Base-by-base conservation (phyloP, 1,140 invertebrate species). In the Sycobia sp. region DNA sequence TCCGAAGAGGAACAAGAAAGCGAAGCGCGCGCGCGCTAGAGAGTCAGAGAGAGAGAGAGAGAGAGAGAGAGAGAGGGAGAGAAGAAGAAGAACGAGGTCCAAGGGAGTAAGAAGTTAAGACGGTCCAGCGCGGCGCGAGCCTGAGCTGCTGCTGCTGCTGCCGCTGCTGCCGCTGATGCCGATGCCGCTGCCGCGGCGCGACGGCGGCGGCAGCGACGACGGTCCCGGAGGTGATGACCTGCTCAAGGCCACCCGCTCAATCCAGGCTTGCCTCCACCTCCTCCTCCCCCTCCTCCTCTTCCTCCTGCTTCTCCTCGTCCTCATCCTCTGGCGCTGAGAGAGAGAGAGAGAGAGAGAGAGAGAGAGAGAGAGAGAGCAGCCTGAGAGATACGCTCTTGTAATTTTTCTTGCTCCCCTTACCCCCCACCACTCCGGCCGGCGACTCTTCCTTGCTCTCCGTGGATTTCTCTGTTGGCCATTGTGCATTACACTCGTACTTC, bases 241-340 rank as follows among this genome's bases (percentile, higher is more conserved):
- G 77, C 75, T 79, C 77, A 79, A 79, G 77, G 76, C 77, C 77
- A 79, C 74, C 75, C 75, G 73, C 77, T 77, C 71, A 72, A 73
- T 32, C 29, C 29, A 55, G 62, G 36, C 47, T 65, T 62, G 39
- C 20, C 49, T 11, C 4, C 22, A 50, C 20, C 32, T 51, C 57
- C n/a, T 7, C 27, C 38, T 64, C n/a, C 13, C 27, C 38, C 22
- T 20, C 27, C 53, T 29, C 36, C 27, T n/a, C 11, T 4, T 41
- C 34, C 23, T n/a, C n/a, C 27, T 44, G 55, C 32, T 16, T 11
- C 46, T 59, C 25, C 11, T 36, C 22, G 14, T 29, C 20, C 46
- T 18, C n/a, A 1, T 39, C 7, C 29, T 11, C 11, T 32, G 5
- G 29, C 11, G 11, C 29, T n/a, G 44, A 18, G 9, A 16, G 27